Base-by-base conservation (phyloP, 2,888 invertebrate species). In the Torymus tubicola region DNA sequence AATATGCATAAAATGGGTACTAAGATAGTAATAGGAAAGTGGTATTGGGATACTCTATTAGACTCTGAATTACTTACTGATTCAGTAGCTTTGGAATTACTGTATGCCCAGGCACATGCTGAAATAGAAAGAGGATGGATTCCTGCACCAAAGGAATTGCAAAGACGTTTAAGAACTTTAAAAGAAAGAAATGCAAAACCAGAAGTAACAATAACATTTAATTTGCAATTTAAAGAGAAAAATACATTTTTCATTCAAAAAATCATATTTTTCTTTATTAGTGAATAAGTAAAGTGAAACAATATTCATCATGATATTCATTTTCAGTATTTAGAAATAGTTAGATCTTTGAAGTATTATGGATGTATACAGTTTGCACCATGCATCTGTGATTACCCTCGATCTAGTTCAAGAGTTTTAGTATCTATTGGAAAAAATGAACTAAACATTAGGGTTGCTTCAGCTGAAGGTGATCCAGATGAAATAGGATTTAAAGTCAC, bases 401-500 rank as follows among this genome's bases (percentile, higher is more conserved):
- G 93, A 83, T 91, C 94, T 53, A 93, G 94, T 82, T 93, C 95
- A 8, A 91, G 92, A 85, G 95, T 95, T 18, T 92, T 95, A 42
- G 94, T 99, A 65, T 94, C 96, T 55, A 95, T 98, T 84, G 98
- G 98, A 11, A 95, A 95, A 88, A 95, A 95, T 88, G 98, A 98
- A 91, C 92, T 98, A 52, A 95, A 95, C 85, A 93, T 98, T 86
- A 93, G 94, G 81, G 90, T 93, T 76, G 68, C 84, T 55, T 84
- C 87, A 50, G 93, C 94, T 24, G 92, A 93, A 18, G 92, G 93
- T 52, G 93, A 94, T 77, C 91, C 93, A n/a, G 94, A 94, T 84
- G 98, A 98, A 90, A 95, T 96, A 68, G 93, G 94, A 86, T 99
- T 98, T 91, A 96, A 97, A 91, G 97, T 99, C 58, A 99, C 98